These are phyloP conservation scores for Ciconia stormi DNA, from an alignment of 2,113 vertebrate genomes.

Conservation along the genomic window DNA sequence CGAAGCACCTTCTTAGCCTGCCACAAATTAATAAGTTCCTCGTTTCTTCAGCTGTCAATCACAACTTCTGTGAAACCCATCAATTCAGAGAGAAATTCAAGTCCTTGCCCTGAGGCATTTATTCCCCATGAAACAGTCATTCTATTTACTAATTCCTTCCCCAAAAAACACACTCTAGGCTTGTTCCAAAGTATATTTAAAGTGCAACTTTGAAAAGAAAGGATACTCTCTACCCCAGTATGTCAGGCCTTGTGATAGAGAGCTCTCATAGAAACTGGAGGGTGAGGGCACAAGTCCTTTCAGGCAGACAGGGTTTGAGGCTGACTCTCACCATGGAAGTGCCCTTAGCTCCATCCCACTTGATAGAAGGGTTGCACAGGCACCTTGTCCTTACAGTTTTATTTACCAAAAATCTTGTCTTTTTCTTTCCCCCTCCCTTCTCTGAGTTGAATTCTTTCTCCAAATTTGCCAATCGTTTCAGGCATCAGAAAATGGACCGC, in stretches of 20 bases:
- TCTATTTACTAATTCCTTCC: neutral
- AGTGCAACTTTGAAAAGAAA: neutral
- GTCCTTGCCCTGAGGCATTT: neutral
- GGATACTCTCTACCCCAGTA: neutral
- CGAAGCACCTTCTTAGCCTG: neutral
- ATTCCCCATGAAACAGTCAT: neutral
- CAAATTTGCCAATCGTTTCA: slow-evolving; percentile 20
- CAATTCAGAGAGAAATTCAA: neutral
- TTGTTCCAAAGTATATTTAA: neutral
- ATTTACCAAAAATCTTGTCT: neutral
- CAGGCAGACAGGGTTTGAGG: neutral
- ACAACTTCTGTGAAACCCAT: neutral
- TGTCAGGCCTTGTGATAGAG: neutral
- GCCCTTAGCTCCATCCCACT: neutral
- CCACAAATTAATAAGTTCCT: neutral
- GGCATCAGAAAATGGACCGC: neutral
- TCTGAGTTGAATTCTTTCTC: neutral
- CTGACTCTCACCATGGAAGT: neutral
- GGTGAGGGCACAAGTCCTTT: neutral
- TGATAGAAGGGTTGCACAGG: neutral
- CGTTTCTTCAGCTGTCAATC: neutral
- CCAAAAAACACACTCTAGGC: neutral
- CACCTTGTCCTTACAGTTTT: neutral
- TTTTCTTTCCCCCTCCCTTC: neutral
- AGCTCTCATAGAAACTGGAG: neutral